Evolutionary conservation across 2,797 vertebrate species (phyloP).

Genomic region (Myiothlypis coronata): DNA sequence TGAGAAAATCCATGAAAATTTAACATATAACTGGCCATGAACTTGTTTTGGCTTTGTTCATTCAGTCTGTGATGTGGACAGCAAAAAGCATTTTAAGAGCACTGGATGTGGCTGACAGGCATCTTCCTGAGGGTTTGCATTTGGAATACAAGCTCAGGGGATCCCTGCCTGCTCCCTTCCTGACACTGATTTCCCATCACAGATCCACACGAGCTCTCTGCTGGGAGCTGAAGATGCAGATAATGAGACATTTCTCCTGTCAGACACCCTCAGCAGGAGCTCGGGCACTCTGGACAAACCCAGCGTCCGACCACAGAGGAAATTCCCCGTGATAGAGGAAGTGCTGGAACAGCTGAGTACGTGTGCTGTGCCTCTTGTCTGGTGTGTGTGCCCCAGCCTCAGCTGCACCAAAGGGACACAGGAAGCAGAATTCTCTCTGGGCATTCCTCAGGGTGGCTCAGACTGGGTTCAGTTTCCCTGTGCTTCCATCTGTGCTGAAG

Average conservation of each 20-base stretch:
- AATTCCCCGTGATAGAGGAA: conserved; percentile 93
- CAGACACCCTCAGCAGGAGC: conserved; percentile 84
- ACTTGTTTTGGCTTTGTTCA: fast-evolving
- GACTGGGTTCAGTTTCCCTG: neutral
- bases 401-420: neutral
- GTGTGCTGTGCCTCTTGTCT: conserved; percentile 28
- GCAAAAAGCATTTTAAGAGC: neutral
- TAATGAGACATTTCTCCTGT: conserved; percentile 82
- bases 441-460: neutral
- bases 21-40: neutral
- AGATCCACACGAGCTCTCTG: conserved; percentile 92
- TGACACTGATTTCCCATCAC: neutral
- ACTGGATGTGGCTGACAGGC: neutral
- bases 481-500: fast-evolving
- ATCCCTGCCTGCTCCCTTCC: neutral
- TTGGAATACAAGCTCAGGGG: neutral
- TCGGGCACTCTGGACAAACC: conserved; percentile 80
- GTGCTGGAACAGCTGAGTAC: conserved; percentile 92
- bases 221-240: conserved; percentile 87
- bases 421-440: neutral
- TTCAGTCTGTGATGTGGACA: neutral
- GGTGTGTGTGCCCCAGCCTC: neutral
- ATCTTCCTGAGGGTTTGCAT: neutral
- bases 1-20: neutral
- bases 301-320: conserved; percentile 88